These are phyloP conservation scores for Cheilosia urbana DNA, from an alignment of 2,888 invertebrate species.

Conservation along the genomic window DNA sequence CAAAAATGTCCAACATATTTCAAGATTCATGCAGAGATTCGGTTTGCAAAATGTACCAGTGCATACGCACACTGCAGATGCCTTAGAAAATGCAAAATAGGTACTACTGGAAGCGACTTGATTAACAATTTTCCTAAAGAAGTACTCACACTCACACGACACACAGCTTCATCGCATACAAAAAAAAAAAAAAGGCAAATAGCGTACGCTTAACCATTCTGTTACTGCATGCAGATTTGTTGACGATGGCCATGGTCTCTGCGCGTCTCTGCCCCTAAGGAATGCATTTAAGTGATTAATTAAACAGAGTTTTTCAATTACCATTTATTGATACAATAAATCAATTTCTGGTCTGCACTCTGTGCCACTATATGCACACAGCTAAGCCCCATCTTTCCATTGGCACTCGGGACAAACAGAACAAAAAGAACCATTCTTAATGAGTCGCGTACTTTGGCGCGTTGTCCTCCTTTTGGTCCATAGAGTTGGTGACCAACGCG, in stretches of 20 bases:
- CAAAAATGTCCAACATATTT: too few relatives aligned
- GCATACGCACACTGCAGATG: too few relatives aligned
- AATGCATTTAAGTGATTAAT: conserved; percentile 78
- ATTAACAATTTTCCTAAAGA: conserved; percentile 12
- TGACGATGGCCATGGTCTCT: conserved; percentile 50
- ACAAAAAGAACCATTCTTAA: conserved; percentile 55
- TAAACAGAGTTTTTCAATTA: conserved; percentile 80
- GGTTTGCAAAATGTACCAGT: too few relatives aligned
- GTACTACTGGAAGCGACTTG: conserved; percentile 18
- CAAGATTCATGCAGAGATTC: too few relatives aligned
- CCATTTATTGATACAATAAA: conserved; percentile 80
- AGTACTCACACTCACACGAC: background rate
- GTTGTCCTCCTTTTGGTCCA: conserved; percentile 30
- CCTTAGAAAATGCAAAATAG: conserved; percentile 7
- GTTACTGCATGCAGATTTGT: conserved; percentile 29
- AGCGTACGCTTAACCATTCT: background rate
- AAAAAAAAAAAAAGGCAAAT: conserved; percentile 7
- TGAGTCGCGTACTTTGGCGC: conserved; percentile 56
- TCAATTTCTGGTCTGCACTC: conserved; percentile 77
- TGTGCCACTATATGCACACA: conserved; percentile 40
- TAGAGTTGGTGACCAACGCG: conserved; percentile 42
- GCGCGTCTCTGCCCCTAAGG: conserved; percentile 47
- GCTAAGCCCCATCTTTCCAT: conserved; percentile 57
- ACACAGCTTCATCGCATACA: background rate
- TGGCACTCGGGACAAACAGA: conserved; percentile 47